These are phyloP conservation scores for Sula dactylatra DNA, from an alignment of 2,113 vertebrate species.

Conservation along the genomic window DNA sequence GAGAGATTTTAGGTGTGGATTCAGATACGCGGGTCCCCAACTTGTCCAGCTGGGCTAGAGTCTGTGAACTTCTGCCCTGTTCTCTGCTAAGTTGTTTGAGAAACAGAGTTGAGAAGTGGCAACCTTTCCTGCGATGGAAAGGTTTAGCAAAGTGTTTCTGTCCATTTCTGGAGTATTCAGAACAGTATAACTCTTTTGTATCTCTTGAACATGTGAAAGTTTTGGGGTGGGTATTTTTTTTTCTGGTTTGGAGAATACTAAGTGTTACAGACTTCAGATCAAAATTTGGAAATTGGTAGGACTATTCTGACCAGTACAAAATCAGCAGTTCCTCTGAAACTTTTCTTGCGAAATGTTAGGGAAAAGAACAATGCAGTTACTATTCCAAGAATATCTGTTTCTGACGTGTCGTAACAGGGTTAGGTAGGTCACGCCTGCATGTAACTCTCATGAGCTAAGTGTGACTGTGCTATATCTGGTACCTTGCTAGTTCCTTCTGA, in stretches of 20 bases:
- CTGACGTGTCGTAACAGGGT: neutral
- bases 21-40: neutral
- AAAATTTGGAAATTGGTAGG: neutral
- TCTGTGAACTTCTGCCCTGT: neutral
- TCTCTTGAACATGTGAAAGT: neutral
- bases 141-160: neutral
- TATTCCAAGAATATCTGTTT: neutral
- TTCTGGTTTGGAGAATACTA: neutral
- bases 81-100: neutral
- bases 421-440: accelerated
- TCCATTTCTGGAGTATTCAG: neutral
- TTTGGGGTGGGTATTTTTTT: neutral
- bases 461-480: neutral
- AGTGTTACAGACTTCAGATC: neutral
- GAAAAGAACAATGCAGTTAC: neutral
- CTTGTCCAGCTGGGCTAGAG: neutral
- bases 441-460: neutral
- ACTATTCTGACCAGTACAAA: neutral
- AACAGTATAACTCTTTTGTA: neutral
- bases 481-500: neutral
- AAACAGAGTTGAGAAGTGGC: neutral
- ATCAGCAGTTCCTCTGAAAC: neutral
- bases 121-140: neutral
- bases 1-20: neutral
- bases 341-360: neutral